Conservation (phyloP, 2,797 vertebrate genomes). For the Scomberomorus guttatus region DNA sequence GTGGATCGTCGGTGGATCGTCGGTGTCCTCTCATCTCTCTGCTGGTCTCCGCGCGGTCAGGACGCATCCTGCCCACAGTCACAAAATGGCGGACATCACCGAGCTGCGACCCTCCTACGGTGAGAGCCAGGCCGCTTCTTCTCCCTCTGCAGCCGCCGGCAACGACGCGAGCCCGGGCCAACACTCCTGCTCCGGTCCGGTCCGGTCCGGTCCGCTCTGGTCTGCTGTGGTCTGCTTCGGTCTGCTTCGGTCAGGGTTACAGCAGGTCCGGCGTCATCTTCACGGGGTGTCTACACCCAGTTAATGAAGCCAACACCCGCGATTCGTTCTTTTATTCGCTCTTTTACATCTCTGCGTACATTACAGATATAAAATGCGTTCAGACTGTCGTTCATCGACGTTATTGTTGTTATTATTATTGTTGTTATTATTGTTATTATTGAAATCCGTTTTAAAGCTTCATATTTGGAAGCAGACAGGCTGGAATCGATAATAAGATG, state of each 20-base stretch:
- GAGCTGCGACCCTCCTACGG: slow-evolving; percentile 86
- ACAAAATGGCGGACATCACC: slow-evolving; percentile 89
- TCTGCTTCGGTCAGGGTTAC: too few species aligned
- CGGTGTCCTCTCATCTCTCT: slow-evolving; percentile 42
- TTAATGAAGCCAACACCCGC: background rate
- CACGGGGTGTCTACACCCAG: background rate
- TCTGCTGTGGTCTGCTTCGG: too few species aligned
- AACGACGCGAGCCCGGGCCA: background rate
- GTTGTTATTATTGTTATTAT: background rate
- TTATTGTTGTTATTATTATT: background rate
- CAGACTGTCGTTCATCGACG: too few species aligned
- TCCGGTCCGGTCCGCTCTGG: background rate
- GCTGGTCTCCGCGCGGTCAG: slow-evolving; percentile 38
- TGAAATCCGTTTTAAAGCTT: too few species aligned
- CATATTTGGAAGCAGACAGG: too few species aligned
- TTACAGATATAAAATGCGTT: too few species aligned
- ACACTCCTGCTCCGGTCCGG: background rate
- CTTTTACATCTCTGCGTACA: too few species aligned
- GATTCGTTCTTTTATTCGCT: too few species aligned
- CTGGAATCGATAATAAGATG: too few species aligned
- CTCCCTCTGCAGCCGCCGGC: background rate
- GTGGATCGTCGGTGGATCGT: slow-evolving; percentile 6
- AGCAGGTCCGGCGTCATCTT: background rate
- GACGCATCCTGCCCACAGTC: slow-evolving; percentile 57
- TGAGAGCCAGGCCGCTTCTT: slow-evolving; percentile 68